Conservation (phyloP, 2,113 vertebrate species). For the Pipa parva region DNA sequence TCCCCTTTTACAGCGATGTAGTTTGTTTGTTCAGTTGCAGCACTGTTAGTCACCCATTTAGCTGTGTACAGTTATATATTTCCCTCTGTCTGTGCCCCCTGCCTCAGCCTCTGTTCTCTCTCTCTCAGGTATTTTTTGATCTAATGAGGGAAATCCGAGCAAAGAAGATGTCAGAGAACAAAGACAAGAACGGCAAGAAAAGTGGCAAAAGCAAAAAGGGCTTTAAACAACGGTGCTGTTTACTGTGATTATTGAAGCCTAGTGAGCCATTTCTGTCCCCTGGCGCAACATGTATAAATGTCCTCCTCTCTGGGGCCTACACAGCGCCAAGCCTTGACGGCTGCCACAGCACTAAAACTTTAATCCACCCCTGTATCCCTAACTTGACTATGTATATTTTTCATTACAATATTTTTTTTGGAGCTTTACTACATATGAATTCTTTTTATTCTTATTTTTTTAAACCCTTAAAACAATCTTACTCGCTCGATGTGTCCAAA, state of each 20-base stretch:
- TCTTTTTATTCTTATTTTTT: background rate
- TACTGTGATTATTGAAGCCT: conserved; percentile 85
- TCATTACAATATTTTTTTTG: background rate
- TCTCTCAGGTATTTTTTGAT: conserved; percentile 89
- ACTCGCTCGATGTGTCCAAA: no score
- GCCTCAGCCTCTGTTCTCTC: conserved; percentile 11
- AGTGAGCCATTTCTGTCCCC: conserved; percentile 35
- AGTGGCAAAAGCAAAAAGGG: conserved; percentile 92
- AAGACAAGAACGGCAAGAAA: conserved; percentile 90
- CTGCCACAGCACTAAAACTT: background rate
- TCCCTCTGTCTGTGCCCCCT: no score
- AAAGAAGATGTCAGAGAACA: conserved; percentile 95
- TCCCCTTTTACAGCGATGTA: no score
- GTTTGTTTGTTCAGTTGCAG: background rate
- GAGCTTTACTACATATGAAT: background rate
- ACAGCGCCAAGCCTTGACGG: background rate
- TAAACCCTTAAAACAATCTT: no score
- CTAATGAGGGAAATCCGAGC: conserved; percentile 92
- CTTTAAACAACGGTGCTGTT: conserved; percentile 84
- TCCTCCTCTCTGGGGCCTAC: conserved; percentile 32
- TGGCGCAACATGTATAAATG: conserved; percentile 44
- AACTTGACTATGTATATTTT: conserved; percentile 30
- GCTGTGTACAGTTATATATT: no score
- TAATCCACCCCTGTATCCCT: conserved; percentile 20
- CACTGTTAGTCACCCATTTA: no score